Base-by-base conservation (phyloP, 2,797 vertebrate species). In the Sylvilagus floridanus region DNA sequence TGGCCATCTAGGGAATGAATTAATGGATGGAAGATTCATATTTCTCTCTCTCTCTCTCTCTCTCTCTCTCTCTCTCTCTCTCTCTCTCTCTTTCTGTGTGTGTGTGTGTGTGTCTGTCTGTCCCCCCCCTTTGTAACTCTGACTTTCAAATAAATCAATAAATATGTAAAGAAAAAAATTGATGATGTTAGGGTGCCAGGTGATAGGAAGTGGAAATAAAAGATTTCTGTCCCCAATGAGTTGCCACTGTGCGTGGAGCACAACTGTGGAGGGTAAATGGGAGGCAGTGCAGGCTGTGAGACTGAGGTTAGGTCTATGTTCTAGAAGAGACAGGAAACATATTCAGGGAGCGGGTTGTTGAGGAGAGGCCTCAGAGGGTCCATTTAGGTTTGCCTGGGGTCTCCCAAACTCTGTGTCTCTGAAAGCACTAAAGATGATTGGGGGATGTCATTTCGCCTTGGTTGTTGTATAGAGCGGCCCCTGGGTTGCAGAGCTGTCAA, bases 131-230 rank as follows among this genome's bases (percentile, higher is more conserved):
- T n/a, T n/a, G 42, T 16, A 57, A 57, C 54, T 57, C 14, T n/a
- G n/a, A n/a, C n/a, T 57, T 57, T 57, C 54, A 57, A 47, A 47
- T 47, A 9, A 57, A 57, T 57, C 16, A 57, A 57, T 21, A 57
- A 57, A 21, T 57, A 16, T 57, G 16, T 57, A 57, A 47, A 47
- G 42, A 47, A 47, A 47, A 47, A 47, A 47, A 1, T 47, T 47
- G 63, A 76, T 12, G 72, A 12, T 75, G 26, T 72, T 95, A 35
- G 35, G 19, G 17, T 83, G 35, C 13, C n/a, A 30, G 32, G 26
- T 93, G 11, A 62, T 87, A 47, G 60, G 50, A 89, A 91, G 65
- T 89, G 72, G 72, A 96, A 93, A 83, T 68, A 47, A 82, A 77
- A 96, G 26, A 32, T 88, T 91, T 96, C n/a, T 81, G 28, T 5